Percentiles rank a stretch among this genome's conserved stretches.
phyloP scores from a whole-genome alignment of 2,113 vertebrate genomes.

The Ophiodon elongatus region DNA sequence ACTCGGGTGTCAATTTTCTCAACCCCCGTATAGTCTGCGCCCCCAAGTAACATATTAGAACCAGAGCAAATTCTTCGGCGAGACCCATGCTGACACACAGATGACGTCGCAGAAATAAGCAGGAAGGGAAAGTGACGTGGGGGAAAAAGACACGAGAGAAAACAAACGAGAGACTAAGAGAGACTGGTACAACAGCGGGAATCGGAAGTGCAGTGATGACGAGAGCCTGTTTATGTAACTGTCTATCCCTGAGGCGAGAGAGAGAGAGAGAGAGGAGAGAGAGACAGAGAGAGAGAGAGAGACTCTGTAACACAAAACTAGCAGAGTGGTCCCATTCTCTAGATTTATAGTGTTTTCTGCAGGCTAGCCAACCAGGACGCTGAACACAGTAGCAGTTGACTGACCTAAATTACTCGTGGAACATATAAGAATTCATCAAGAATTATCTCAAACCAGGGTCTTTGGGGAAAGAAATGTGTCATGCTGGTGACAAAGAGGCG shows the following conservation, averaged over 20 bases:
- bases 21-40: background rate
- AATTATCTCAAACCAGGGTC: background rate
- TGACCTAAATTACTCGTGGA: conserved; percentile 63
- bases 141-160: background rate
- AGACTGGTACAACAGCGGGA: conserved; percentile 58
- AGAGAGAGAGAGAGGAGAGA: conserved; percentile 14
- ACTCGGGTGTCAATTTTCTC: background rate
- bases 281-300: conserved; percentile 4
- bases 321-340: conserved; percentile 69
- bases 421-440: conserved; percentile 15
- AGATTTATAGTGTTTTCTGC: conserved; percentile 68
- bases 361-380: conserved; percentile 46
- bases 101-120: conserved; percentile 20
- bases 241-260: conserved; percentile 66
- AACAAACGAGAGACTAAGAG: conserved; percentile 33
- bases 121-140: background rate
- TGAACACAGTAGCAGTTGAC: conserved; percentile 33
- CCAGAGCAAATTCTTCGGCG: background rate
- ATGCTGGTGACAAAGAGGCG: conserved; percentile 8
- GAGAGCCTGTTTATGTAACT: conserved; percentile 79
- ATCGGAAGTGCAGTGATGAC: conserved; percentile 66
- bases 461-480: background rate
- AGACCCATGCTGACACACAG: conserved; percentile 10
- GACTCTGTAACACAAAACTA: conserved; percentile 59
- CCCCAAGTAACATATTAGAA: background rate